Base-by-base conservation (phyloP, 2,888 invertebrate species). In the Ennomos erosarius region DNA sequence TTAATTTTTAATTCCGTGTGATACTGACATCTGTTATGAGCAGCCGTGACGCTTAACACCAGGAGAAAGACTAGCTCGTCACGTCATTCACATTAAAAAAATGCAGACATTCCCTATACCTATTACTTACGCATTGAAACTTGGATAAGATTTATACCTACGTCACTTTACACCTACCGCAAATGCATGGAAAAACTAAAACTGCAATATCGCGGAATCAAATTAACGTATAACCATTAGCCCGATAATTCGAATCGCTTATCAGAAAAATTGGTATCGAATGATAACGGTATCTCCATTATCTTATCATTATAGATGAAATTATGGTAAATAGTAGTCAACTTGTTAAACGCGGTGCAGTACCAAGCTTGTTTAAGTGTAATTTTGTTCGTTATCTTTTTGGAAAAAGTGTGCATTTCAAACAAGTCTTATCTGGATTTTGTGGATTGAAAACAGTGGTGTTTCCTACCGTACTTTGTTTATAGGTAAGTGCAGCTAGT, bases 321-420 rank as follows among this genome's bases (percentile, higher is more conserved):
- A 83, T 82, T 83, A 85, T 81, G 81, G 85, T 85, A 84, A 87
- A 84, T 84, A 81, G 70, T 76, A 69, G 59, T 59, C 54, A 57
- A 16, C 58, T 59, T 62, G 63, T 64, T 67, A 42, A 52, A 57
- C 45, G 13, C 70, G 70, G 59, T 85, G 83, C 85, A 86, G 81
- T 85, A 69, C 71, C 59, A 26, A 65, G 61, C 61, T 68, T 66
- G 69, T 62, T 60, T 64, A 68, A 67, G 69, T 71, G 62, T 69
- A 38, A 67, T 67, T 71, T 64, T 65, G 68, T 64, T 67, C 74
- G 40, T 81, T 81, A 82, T 82, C 78, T 67, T 63, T 64, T 38
- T 40, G 38, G 68, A 74, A 75, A 77, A 75, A 77, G 69, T 74
- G 73, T 77, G 71, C 71, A 70, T 65, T 74, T 71, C 65, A 77